Conservation (phyloP, 1,140 invertebrate species). For the Sitophilus oryzae region DNA sequence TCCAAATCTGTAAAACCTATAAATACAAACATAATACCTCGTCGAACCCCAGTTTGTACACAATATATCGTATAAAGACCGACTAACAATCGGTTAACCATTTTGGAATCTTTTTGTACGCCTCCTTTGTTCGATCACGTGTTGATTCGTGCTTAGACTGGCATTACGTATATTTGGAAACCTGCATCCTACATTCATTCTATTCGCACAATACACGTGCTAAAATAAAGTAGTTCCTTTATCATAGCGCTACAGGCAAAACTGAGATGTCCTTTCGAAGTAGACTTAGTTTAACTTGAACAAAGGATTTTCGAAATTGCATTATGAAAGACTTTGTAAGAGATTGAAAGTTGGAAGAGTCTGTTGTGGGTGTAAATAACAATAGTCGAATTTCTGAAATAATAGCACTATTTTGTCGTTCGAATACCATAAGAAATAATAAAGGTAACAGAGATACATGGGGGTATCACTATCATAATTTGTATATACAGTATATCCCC, state of each 20-base stretch:
- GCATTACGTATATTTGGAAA: background rate
- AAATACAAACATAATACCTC: constrained; percentile 1
- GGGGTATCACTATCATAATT: background rate
- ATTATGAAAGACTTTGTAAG: constrained; percentile 2
- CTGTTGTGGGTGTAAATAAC: constrained; percentile 17
- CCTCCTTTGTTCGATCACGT: constrained; percentile 18
- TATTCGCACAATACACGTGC: constrained; percentile 11
- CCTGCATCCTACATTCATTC: background rate
- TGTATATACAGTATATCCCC: background rate
- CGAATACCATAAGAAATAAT: background rate
- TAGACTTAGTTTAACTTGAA: constrained; percentile 18
- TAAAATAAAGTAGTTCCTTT: constrained; percentile 1
- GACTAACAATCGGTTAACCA: constrained; percentile 25
- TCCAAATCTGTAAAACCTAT: background rate
- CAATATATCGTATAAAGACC: constrained; percentile 24
- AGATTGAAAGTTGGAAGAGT: no score
- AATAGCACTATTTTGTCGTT: constrained; percentile 7
- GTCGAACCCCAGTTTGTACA: constrained; percentile 19
- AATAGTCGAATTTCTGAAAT: constrained; percentile 4
- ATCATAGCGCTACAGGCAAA: background rate
- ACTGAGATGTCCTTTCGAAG: constrained; percentile 16
- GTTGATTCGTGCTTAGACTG: constrained; percentile 5
- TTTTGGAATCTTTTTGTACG: constrained; percentile 14
- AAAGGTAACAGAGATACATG: background rate
- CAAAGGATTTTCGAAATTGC: constrained; percentile 11